Percentiles rank a stretch among this genome's conserved stretches.
Evolutionary conservation across 2,113 vertebrate genomes (phyloP).

Genomic region (Athene cunicularia): DNA sequence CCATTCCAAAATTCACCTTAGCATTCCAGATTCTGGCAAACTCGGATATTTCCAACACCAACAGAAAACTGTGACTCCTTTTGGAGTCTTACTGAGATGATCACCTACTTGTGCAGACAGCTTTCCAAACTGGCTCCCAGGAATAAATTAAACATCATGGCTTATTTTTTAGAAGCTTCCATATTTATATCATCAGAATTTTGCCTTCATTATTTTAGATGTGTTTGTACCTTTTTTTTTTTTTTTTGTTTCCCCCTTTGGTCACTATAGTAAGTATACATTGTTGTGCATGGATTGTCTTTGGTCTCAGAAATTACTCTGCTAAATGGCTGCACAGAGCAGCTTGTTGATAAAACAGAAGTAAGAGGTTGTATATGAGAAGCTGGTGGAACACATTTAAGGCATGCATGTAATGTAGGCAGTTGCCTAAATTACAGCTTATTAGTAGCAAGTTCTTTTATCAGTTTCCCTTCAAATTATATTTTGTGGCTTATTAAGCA

Average conservation of each 20-base stretch:
- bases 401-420: neutral
- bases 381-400: neutral
- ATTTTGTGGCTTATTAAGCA: neutral
- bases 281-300: neutral
- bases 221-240: neutral
- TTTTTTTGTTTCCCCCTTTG: neutral
- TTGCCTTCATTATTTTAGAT: neutral
- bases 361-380: neutral
- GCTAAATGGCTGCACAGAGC: neutral
- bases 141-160: neutral
- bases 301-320: neutral
- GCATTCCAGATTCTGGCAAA: neutral
- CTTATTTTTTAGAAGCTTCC: neutral
- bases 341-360: neutral
- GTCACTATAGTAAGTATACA: rapidly evolving
- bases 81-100: neutral
- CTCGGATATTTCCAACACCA: neutral
- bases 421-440: neutral
- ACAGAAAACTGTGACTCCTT: neutral
- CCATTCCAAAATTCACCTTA: neutral
- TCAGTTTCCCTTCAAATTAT: neutral
- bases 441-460: neutral
- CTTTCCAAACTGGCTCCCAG: neutral
- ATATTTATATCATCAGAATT: neutral
- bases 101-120: neutral